phyloP scores from a whole-genome alignment of 1,140 invertebrate genomes.

The Ptiloglossa arizonensis region DNA sequence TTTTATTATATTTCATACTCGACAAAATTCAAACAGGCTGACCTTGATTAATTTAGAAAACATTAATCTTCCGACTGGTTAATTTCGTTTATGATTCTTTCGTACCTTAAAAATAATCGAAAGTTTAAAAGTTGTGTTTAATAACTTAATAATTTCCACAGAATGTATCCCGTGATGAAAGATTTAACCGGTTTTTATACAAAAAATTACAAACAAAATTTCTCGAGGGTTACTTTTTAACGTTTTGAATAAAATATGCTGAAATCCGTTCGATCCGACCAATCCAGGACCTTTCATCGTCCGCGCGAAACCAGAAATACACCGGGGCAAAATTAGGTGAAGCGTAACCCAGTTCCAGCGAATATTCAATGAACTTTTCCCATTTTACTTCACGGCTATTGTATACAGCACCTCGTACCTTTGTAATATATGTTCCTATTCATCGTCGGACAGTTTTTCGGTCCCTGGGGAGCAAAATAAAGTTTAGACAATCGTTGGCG shows the following conservation, averaged over 20 bases:
- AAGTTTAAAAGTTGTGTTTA: no score
- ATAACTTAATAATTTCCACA: no score
- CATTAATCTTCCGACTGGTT: no score
- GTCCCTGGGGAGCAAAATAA: constrained; percentile 84
- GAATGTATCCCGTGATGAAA: no score
- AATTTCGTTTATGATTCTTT: no score
- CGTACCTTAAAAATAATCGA: no score
- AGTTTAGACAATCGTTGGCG: constrained; percentile 55
- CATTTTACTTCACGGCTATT: constrained; percentile 31
- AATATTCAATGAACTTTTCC: constrained; percentile 37
- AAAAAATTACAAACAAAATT: background rate
- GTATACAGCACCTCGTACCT: constrained; percentile 80
- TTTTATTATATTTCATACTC: no score
- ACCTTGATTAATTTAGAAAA: no score
- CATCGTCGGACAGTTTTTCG: constrained; percentile 93
- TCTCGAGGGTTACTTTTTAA: no score
- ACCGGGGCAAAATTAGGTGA: background rate
- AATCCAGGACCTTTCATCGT: background rate
- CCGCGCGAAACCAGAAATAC: background rate
- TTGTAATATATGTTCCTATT: constrained; percentile 93
- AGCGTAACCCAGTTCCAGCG: constrained; percentile 10
- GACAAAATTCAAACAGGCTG: no score
- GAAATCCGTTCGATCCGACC: background rate
- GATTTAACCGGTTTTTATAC: no score
- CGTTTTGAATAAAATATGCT: background rate